Evolutionary conservation across 2,888 invertebrate genomes (phyloP).

Genomic region (Schizotus pectinicornis): DNA sequence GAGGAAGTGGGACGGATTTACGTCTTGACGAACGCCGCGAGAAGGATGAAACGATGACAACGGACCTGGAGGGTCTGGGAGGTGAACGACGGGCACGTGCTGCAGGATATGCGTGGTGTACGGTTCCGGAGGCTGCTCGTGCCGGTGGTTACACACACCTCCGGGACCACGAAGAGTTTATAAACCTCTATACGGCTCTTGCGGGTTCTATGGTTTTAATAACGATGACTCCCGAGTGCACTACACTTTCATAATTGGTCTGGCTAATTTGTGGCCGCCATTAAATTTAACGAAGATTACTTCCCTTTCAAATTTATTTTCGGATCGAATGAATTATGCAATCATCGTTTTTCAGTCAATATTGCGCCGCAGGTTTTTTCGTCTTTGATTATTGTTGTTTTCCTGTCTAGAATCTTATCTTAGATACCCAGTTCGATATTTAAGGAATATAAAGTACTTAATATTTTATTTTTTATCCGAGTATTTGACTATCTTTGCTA

Average conservation of each 20-base stretch:
- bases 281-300: constrained; percentile 24
- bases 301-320: constrained; percentile 20
- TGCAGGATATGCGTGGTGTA: constrained; percentile 59
- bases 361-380: too few relatives aligned
- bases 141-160: constrained; percentile 58
- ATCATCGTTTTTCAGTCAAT: background rate
- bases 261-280: constrained; percentile 26
- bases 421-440: too few relatives aligned
- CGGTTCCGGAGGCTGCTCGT: constrained; percentile 58
- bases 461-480: too few relatives aligned
- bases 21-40: background rate
- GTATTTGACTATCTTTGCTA: too few relatives aligned
- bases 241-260: constrained; percentile 38
- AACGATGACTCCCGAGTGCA: constrained; percentile 39
- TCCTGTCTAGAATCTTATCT: too few relatives aligned
- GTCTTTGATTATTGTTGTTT: too few relatives aligned
- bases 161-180: constrained; percentile 55
- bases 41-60: constrained; percentile 11
- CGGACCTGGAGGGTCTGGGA: constrained; percentile 4
- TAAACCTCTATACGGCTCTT: constrained; percentile 46
- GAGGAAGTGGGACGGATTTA: constrained; percentile 10
- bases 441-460: too few relatives aligned
- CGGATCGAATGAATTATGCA: constrained; percentile 1
- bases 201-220: constrained; percentile 40
- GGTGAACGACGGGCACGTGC: constrained; percentile 51